Conservation (phyloP, 2,888 invertebrate genomes). For the Dusona sp. region DNA sequence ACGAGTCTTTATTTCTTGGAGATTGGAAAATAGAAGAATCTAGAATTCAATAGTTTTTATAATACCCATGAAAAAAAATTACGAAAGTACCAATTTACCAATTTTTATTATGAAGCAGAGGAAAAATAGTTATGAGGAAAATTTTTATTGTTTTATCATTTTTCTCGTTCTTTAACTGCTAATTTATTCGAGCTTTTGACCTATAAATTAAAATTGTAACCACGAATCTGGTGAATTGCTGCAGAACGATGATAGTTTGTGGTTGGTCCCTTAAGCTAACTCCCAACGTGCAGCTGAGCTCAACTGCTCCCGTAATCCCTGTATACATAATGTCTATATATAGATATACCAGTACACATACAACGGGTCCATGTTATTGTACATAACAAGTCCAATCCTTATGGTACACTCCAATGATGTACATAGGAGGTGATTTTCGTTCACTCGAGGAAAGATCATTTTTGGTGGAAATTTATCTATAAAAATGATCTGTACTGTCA, state of each 20-base stretch:
- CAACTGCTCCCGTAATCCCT: slow-evolving; percentile 30
- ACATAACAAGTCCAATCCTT: slow-evolving; percentile 24
- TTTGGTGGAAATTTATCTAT: not conserved
- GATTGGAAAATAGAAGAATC: too few relatives aligned
- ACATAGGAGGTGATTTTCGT: not conserved
- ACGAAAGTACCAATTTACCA: not conserved
- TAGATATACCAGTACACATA: not conserved
- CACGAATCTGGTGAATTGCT: slow-evolving; percentile 16
- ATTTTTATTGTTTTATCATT: not conserved
- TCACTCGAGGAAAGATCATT: not conserved
- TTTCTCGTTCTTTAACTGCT: not conserved
- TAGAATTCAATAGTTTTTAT: too few relatives aligned
- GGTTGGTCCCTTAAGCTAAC: slow-evolving; percentile 34
- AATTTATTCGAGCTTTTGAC: not conserved
- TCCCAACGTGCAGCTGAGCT: slow-evolving; percentile 43
- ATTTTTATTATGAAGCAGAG: not conserved
- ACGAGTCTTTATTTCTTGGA: too few relatives aligned
- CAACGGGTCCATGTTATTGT: slow-evolving; percentile 1
- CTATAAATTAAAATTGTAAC: slow-evolving; percentile 16
- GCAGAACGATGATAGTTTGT: slow-evolving; percentile 31
- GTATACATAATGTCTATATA: slow-evolving; percentile 3
- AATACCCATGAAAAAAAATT: not conserved
- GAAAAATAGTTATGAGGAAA: not conserved
- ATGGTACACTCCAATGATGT: not conserved
- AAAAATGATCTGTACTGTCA: not conserved